phyloP scores from a whole-genome alignment of 2,888 invertebrate genomes.

The Noctua pronuba region DNA sequence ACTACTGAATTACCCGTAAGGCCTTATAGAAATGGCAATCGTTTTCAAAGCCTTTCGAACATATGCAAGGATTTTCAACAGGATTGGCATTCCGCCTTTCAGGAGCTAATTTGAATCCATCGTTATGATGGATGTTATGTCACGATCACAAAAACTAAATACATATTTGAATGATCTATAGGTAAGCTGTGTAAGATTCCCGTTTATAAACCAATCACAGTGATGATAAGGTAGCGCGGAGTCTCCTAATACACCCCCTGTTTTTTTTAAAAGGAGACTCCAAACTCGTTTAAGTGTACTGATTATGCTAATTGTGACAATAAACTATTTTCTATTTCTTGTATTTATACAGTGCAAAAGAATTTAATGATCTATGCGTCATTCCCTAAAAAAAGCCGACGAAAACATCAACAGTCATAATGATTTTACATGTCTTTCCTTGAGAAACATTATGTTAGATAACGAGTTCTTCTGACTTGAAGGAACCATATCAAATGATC shows the following conservation, averaged over 20 bases:
- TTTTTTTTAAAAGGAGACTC: too few relatives aligned
- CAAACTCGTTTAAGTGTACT: too few relatives aligned
- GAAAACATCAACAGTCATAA: neutral
- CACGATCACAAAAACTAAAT: neutral
- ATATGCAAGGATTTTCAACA: neutral
- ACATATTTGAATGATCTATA: neutral
- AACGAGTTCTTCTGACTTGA: conserved; percentile 10
- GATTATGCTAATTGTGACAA: too few relatives aligned
- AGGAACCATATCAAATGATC: conserved; percentile 11
- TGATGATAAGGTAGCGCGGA: too few relatives aligned
- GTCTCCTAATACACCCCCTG: too few relatives aligned
- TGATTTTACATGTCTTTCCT: neutral
- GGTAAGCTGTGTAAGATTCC: neutral
- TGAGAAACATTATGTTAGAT: neutral
- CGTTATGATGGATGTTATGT: neutral
- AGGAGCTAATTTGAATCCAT: neutral
- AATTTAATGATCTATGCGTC: neutral
- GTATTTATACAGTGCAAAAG: neutral
- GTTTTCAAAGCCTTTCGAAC: neutral
- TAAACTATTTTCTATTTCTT: too few relatives aligned
- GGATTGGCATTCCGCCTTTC: neutral
- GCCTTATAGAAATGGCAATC: neutral
- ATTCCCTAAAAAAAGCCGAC: neutral
- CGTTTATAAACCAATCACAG: neutral
- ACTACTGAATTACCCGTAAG: neutral